Conservation (phyloP, 1,140 invertebrate genomes). For the Drosophila takahashii region DNA sequence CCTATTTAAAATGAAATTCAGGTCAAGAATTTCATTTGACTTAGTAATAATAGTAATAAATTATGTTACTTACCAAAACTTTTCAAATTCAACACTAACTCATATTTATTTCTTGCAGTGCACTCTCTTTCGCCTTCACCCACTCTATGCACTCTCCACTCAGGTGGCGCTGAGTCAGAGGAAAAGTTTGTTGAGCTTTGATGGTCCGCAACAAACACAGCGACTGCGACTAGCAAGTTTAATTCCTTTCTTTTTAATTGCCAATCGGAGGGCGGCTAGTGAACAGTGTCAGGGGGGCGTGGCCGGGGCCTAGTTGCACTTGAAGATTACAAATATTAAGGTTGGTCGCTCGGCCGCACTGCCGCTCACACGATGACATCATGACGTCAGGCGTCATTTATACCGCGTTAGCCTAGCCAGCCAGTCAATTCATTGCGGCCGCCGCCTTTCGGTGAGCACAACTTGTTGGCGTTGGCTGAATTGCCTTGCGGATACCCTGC, state of each 20-base stretch:
- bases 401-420: constrained; percentile 23
- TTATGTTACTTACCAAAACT: too few species aligned
- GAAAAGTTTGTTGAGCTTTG: constrained; percentile 23
- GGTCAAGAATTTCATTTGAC: too few species aligned
- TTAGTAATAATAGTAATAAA: too few species aligned
- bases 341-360: constrained; percentile 4
- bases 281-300: constrained; percentile 15
- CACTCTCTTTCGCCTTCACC: constrained; percentile 9
- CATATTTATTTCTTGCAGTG: not conserved
- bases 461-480: constrained; percentile 35
- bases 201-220: not conserved
- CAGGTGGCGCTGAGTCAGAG: constrained; percentile 26
- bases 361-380: constrained; percentile 45
- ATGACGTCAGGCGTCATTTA: constrained; percentile 44
- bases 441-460: constrained; percentile 24
- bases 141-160: constrained; percentile 1
- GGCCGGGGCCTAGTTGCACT: constrained; percentile 31
- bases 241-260: constrained; percentile 34
- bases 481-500: constrained; percentile 26
- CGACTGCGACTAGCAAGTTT: constrained; percentile 1
- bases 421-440: constrained; percentile 22
- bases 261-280: constrained; percentile 3
- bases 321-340: constrained; percentile 41
- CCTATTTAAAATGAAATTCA: too few species aligned
- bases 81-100: not conserved